Conservation (phyloP, 2,113 vertebrate species). For the Anthoscopus minutus region DNA sequence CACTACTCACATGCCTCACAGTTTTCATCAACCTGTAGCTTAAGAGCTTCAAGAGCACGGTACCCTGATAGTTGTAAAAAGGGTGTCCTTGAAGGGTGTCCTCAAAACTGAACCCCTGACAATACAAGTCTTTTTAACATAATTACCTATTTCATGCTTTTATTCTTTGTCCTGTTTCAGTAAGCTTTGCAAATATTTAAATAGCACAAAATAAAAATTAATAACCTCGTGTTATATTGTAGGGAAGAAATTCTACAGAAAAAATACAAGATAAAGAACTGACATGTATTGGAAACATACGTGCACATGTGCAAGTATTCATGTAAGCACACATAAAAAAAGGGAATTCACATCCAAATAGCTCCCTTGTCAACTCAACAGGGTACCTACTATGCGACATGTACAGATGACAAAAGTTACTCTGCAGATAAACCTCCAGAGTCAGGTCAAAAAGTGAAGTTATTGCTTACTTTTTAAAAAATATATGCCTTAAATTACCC, state of each 20-base stretch:
- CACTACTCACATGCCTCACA: background rate
- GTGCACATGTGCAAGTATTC: background rate
- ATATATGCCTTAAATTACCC: background rate
- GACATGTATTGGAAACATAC: background rate
- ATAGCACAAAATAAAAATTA: background rate
- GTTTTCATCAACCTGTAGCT: background rate
- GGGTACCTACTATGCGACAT: background rate
- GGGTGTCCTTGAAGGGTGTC: background rate
- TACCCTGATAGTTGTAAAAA: background rate
- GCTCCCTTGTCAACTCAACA: background rate
- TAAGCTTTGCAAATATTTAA: background rate
- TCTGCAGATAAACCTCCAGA: background rate
- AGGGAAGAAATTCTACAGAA: background rate
- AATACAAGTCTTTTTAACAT: background rate
- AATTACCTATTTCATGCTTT: background rate
- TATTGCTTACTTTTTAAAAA: background rate
- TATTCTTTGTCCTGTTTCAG: background rate
- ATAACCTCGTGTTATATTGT: background rate
- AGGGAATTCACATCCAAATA: background rate
- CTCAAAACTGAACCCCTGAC: constrained; percentile 32
- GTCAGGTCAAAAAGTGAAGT: background rate
- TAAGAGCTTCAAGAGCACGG: background rate
- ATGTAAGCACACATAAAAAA: background rate
- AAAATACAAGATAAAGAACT: background rate
- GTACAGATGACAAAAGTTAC: background rate